phyloP scores from a whole-genome alignment of 2,113 vertebrate species.

The Sinocyclocheilus rhinocerous region DNA sequence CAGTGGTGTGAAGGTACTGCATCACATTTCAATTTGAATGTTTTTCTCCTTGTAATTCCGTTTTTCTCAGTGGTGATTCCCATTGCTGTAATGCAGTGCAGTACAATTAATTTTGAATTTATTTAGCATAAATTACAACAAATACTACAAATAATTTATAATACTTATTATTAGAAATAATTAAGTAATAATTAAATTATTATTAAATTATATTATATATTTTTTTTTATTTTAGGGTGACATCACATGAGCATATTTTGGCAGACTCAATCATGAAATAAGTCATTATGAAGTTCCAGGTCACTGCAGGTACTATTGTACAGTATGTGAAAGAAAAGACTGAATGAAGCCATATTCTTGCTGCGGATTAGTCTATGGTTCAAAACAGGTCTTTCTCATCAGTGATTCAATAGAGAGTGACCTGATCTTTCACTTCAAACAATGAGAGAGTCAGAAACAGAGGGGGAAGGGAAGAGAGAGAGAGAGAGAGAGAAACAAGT shows the following conservation, averaged over 20 bases:
- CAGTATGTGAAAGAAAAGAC: not conserved
- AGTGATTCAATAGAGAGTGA: conserved; percentile 33
- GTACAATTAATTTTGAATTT: too few species aligned
- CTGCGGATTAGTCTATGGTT: not conserved
- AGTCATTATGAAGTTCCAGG: not conserved
- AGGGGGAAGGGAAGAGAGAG: not conserved
- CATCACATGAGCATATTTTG: not conserved
- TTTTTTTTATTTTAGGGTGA: not conserved
- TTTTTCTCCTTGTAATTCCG: not conserved
- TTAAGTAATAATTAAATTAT: too few species aligned
- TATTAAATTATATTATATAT: too few species aligned
- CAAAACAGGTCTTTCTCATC: conserved; percentile 23
- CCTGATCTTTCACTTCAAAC: conserved; percentile 38
- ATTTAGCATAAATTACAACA: not conserved
- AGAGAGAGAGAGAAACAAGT: not conserved
- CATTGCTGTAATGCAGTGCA: not conserved
- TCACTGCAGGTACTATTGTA: not conserved
- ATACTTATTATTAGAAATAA: too few species aligned
- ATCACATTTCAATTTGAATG: too few species aligned
- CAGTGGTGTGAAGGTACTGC: not conserved
- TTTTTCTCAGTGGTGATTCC: not conserved
- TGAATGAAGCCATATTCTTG: not conserved
- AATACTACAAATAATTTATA: not conserved
- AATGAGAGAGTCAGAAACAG: not conserved
- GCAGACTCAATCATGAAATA: not conserved